Base-by-base conservation (phyloP, 2,113 vertebrate species). In the Cottus gobio region DNA sequence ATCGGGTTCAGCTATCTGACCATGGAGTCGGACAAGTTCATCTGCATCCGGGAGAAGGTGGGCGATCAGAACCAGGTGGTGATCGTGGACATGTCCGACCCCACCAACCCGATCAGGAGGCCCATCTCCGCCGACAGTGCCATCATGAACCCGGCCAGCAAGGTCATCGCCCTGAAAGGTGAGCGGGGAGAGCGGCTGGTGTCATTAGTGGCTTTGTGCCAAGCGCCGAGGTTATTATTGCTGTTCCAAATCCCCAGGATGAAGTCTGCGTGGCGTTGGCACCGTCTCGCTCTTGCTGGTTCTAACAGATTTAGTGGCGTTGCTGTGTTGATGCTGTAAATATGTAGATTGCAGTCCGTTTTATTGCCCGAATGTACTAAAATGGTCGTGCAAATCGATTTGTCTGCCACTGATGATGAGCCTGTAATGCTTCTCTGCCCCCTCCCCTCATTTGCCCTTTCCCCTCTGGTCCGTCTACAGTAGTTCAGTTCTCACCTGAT, bases 81-180 rank as follows among this genome's bases (percentile, higher is more conserved):
- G 71, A 97, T 98, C 37, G 94, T 98, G 83, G 97, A 97, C 88
- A 88, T 97, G 95, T 95, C 92, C 0, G 96, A 98, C 85, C 95
- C 96, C 71, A 95, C 94, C 16, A 96, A 95, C 26, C 96, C 96
- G 0, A 96, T 97, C 85, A 94, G 96, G 64, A 94, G 96, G n/a
- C 96, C 97, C 0, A 96, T 98, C 91, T 97, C 97, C 63, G 97
- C 97, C 0, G 97, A 98, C 93, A 97, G 96, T 42, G 96, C 97
- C 91, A 97, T 97, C 86, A 96, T 98, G 97, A 97, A 97, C 85
- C 97, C 97, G 5, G 93, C 96, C 72, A 97, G 96, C 82, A 97
- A 97, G 91, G 97, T 98, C 85, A 97, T 98, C 78, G 97, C 97
- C 0, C 93, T 98, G 56, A 98, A 97, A 97, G 97, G 97, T 97